Evolutionary conservation across 2,797 vertebrate species (phyloP), one percentile per base, ranked within the genome.

Genomic region (Neoniphon sammara): DNA sequence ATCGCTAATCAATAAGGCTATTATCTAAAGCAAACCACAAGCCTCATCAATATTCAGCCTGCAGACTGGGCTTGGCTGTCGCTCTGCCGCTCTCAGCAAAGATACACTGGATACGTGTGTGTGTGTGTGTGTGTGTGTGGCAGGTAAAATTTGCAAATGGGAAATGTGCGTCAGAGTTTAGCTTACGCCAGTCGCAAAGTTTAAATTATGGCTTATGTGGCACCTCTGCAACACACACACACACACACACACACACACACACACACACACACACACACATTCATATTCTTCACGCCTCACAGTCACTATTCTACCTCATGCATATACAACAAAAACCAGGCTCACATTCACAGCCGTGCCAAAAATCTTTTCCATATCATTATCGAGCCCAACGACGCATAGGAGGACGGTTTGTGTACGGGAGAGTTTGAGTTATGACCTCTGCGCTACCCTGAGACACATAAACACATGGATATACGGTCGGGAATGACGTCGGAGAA

Each of bases 1-100:
- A 91, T 81, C 2, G 12, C 8, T 0, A 42, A 78, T 89, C 87
- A 75, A 88, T 90, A 72, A 14, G 3, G 34, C 80, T 52, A 78
- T 90, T 86, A 88, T 83, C 87, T 77, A 73, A 84, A 85, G 73
- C 83, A 87, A 83, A 82, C 75, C 59, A 3, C 53, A 49, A 4
- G 20, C 34, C 75, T 77, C 31, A 63, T 89, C 77, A 58, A 74
- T 76, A 85, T 75, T 75, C 61, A 10, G 36, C 60, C 58, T 42
- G 47, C 65, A 36, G 78, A 46, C 69, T 70, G 56, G 7, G n/a
- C 69, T 75, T 80, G 79, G 78, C 78, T 47, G 42, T 10, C 10
- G 7, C 63, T 71, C 53, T 66, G 61, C 76, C 53, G 75, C 73
- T 9, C 50, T 82, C 80, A 77, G 81, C 70, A 79, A 6, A 64